phyloP scores from a whole-genome alignment of 2,888 invertebrate species.

The Drymonia ruficornis region DNA sequence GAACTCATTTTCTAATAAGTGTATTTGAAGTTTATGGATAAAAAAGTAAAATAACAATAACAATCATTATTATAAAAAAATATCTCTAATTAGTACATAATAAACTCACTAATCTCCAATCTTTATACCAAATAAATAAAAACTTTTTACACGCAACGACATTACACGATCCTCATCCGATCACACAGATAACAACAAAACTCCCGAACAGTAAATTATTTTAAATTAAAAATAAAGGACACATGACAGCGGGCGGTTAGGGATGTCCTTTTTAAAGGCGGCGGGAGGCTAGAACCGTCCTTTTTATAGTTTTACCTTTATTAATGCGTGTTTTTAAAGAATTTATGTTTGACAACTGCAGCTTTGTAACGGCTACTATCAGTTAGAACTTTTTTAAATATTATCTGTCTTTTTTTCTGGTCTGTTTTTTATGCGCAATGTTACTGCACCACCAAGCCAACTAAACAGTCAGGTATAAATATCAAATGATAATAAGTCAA shows the following conservation, averaged over 20 bases:
- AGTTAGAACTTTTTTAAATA: conserved; percentile 19
- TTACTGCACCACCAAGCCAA: no score
- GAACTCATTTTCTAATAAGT: no score
- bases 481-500: no score
- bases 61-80: no score
- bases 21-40: no score
- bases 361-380: conserved; percentile 44
- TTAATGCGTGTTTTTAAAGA: conserved; percentile 73
- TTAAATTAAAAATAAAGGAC: conserved; percentile 34
- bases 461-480: no score
- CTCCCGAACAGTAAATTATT: conserved; percentile 40
- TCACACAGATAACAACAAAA: conserved; percentile 28
- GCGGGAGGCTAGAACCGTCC: conserved; percentile 35
- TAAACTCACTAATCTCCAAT: no score
- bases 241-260: conserved; percentile 41
- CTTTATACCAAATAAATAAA: no score
- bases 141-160: conserved; percentile 23
- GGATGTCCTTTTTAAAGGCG: conserved; percentile 28
- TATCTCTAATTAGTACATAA: no score
- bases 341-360: conserved; percentile 72
- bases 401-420: neutral
- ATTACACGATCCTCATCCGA: conserved; percentile 36
- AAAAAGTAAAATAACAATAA: no score
- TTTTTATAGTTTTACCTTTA: conserved; percentile 62
- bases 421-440: no score